Evolutionary conservation across 1,140 invertebrate species (phyloP).

Genomic region (Cataglyphis hispanica): DNA sequence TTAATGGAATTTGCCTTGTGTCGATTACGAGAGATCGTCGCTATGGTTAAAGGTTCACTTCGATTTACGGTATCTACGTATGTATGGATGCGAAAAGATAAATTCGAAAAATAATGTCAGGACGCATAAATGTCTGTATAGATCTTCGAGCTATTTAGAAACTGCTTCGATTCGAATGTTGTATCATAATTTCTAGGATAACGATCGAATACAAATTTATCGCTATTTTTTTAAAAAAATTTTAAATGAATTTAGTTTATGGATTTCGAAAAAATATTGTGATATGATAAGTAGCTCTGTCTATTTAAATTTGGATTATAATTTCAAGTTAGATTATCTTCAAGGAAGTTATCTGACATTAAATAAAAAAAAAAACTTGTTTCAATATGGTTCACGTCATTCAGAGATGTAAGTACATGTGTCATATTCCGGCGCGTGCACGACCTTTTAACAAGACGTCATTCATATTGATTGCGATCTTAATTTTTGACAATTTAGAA

Average conservation of each 20-base stretch:
- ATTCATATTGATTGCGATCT: neutral
- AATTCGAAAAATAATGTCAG: neutral
- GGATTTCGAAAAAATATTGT: no score
- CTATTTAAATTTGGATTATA: neutral
- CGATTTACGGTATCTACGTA: neutral
- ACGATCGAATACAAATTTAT: no score
- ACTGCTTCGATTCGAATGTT: neutral
- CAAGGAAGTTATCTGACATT: neutral
- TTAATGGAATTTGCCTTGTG: slow-evolving; percentile 8
- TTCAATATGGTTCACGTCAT: neutral
- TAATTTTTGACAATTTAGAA: neutral
- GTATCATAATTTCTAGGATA: neutral
- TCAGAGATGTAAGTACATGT: neutral
- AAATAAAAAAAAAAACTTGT: neutral
- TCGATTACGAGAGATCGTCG: neutral
- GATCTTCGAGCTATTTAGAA: neutral
- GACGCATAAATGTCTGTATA: neutral
- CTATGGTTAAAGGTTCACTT: neutral
- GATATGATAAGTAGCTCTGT: neutral
- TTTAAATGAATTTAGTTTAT: no score
- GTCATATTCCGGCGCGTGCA: slow-evolving; percentile 22
- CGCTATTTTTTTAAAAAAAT: no score
- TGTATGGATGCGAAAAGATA: neutral
- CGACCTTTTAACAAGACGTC: slow-evolving; percentile 23
- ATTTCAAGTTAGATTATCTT: neutral